phyloP scores from a whole-genome alignment of 1,140 invertebrate species.

The Diabrotica virgifera region DNA sequence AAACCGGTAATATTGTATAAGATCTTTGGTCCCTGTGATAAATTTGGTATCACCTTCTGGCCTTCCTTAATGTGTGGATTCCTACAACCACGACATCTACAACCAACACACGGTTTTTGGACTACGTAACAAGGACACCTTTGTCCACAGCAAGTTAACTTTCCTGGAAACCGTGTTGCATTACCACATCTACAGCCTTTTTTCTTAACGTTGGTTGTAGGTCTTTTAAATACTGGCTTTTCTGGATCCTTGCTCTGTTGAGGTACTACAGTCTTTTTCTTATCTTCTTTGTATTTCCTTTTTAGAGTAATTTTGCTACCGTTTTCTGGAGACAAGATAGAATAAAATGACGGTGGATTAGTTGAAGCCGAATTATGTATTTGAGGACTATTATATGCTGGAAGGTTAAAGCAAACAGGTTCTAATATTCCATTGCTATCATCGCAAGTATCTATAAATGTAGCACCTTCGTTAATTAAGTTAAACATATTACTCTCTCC shows the following conservation, averaged over 20 bases:
- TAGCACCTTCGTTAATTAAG: slow-evolving; percentile 75
- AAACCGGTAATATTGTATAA: slow-evolving; percentile 8
- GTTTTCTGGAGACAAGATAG: slow-evolving; percentile 72
- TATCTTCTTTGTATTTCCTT: slow-evolving; percentile 62
- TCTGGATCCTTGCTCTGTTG: slow-evolving; percentile 28
- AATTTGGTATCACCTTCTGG: slow-evolving; percentile 61
- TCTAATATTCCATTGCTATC: slow-evolving; percentile 65
- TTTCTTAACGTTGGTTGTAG: slow-evolving; percentile 39
- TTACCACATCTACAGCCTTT: slow-evolving; percentile 89
- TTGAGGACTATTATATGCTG: slow-evolving; percentile 65
- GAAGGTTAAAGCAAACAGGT: slow-evolving; percentile 69
- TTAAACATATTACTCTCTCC: slow-evolving; percentile 60
- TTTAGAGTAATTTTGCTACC: slow-evolving; percentile 82
- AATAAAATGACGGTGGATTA: slow-evolving; percentile 71
- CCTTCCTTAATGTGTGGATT: slow-evolving; percentile 82
- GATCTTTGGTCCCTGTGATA: no score
- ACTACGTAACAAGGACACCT: slow-evolving; percentile 90
- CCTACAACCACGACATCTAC: slow-evolving; percentile 85
- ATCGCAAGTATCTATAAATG: slow-evolving; percentile 74
- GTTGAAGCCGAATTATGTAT: slow-evolving; percentile 51
- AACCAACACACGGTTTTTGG: slow-evolving; percentile 80
- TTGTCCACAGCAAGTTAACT: slow-evolving; percentile 88
- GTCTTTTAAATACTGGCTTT: slow-evolving; percentile 44
- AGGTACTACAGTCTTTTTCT: slow-evolving; percentile 21
- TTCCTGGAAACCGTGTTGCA: slow-evolving; percentile 80